Base-by-base conservation (phyloP, 2,888 invertebrate species). In the Hirtodrosophila confusa region DNA sequence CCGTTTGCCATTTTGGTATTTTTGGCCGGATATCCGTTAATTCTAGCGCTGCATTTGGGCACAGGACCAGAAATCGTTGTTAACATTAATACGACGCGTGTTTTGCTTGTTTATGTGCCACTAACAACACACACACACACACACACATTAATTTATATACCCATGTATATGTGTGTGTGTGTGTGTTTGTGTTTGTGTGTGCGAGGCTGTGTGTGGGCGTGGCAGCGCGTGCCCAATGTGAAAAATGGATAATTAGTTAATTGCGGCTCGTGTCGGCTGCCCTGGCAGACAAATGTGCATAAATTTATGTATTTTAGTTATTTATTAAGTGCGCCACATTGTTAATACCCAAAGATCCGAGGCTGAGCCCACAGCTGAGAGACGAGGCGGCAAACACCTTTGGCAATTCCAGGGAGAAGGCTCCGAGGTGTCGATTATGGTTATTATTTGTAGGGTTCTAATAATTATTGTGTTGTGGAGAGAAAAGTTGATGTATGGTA, bases 241-340 rank as follows among this genome's bases (percentile, higher is more conserved):
- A 84, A 88, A 83, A 88, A 88, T 83, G 72, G 75, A 88, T 84
- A 85, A 85, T 85, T 86, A 84, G 88, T 85, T 85, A 85, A 85
- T 85, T 85, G 88, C 80, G 75, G 73, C 45, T 66, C 54, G 58
- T 69, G 64, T 64, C 49, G 44, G 43, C 24, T 36, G 36, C 11
- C 31, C 31, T 27, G 33, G 12, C 66, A 61, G 49, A 53, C 63
- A 61, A 72, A 64, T 70, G 66, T 44, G 50, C 67, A 63, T 62
- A 53, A 62, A 72, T 69, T 62, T 71, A 78, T 87, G 70, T 73
- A 68, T 72, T 82, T 82, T 62, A 69, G 69, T 82, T 83, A 83
- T 86, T 88, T 82, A 85, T 86, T 88, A 88, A 78, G 66, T 75
- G 69, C 60, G 79, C 49, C 50, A 64, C 33, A 23, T 56, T 45